These are phyloP conservation scores for Sylvilagus bachmani DNA, from an alignment of 2,113 vertebrate species.

Conservation along the genomic window DNA sequence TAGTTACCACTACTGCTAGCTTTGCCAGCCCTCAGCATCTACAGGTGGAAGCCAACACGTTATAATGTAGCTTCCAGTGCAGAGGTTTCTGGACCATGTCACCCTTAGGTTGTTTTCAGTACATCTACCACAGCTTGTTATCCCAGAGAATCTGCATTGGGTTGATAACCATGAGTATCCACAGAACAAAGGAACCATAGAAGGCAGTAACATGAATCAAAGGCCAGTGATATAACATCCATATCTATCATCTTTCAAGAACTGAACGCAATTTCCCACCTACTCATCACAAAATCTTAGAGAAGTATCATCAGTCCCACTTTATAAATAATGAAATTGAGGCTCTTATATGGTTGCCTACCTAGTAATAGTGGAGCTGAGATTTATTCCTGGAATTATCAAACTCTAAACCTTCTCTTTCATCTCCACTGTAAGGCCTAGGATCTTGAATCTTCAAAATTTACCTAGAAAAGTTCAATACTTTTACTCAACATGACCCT, in stretches of 20 bases:
- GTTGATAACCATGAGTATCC: constrained; percentile 24
- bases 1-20: neutral
- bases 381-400: neutral
- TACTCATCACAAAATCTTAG: neutral
- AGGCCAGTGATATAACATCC: neutral
- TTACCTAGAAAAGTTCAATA: neutral
- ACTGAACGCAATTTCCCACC: neutral
- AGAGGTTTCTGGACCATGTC: neutral
- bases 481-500: constrained; percentile 22
- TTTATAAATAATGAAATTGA: constrained; percentile 21
- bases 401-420: constrained; percentile 33
- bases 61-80: neutral
- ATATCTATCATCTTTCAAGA: neutral
- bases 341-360: neutral
- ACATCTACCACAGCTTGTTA: neutral
- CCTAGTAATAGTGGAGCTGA: neutral
- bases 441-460: neutral
- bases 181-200: constrained; percentile 21
- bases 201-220: constrained; percentile 30
- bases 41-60: neutral
- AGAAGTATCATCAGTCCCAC: neutral
- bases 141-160: neutral
- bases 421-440: neutral
- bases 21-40: neutral
- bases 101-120: neutral